phyloP scores from a whole-genome alignment of 1,140 invertebrate species.

The Philotrypesis tridentata region DNA sequence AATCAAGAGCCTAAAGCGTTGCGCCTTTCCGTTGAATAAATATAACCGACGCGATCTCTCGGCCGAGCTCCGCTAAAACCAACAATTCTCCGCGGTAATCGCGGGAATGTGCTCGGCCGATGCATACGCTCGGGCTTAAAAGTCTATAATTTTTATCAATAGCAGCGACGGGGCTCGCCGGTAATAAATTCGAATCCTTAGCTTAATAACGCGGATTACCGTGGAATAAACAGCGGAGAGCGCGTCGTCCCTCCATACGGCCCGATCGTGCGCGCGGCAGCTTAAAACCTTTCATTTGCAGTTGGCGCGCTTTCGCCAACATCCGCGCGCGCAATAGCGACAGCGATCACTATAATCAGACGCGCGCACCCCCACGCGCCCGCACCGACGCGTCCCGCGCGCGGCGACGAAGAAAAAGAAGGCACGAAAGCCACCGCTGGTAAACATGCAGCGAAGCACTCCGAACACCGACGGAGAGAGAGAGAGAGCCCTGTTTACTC shows the following conservation, averaged over 20 bases:
- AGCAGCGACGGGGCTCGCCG: background rate
- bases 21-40: too few species aligned
- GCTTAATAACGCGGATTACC: background rate
- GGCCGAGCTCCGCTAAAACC: too few species aligned
- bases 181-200: background rate
- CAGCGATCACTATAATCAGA: background rate
- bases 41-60: too few species aligned
- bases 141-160: background rate
- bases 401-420: background rate
- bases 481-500: slow-evolving; percentile 9
- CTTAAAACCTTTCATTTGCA: background rate
- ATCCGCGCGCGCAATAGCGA: background rate
- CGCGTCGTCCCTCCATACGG: background rate
- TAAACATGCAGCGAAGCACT: background rate
- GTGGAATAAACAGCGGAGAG: background rate
- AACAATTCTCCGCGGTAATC: background rate
- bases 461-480: too few species aligned
- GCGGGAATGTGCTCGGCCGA: background rate
- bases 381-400: too few species aligned
- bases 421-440: background rate
- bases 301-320: background rate
- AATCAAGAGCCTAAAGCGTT: too few species aligned
- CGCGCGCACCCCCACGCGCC: background rate
- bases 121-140: background rate
- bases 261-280: background rate